Conservation (phyloP, 2,888 invertebrate genomes). For the Xanthia icteritia region DNA sequence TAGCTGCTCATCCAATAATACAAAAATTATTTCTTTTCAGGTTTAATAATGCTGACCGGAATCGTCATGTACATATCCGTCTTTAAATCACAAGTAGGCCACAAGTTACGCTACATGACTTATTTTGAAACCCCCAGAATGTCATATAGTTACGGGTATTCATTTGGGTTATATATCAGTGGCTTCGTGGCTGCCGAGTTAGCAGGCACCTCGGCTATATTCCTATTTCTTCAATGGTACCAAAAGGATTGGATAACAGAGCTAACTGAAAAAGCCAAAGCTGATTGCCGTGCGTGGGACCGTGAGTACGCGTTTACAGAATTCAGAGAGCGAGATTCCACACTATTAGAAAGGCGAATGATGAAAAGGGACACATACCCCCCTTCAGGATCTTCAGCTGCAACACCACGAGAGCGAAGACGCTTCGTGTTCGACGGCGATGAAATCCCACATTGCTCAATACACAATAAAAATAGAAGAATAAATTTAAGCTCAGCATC, state of each 20-base stretch:
- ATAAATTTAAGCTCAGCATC: constrained; percentile 90
- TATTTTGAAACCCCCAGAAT: constrained; percentile 94
- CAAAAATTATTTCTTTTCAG: constrained; percentile 86
- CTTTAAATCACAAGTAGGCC: constrained; percentile 97
- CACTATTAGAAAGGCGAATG: constrained; percentile 85
- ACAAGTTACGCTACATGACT: constrained; percentile 95
- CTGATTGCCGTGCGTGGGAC: constrained; percentile 88
- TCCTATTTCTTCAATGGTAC: constrained; percentile 95
- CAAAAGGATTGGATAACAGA: constrained; percentile 92
- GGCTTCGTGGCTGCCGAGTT: constrained; percentile 96
- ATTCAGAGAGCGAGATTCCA: constrained; percentile 86
- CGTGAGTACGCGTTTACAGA: constrained; percentile 88
- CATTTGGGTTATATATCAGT: constrained; percentile 95
- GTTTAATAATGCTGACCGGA: constrained; percentile 96
- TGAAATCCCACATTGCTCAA: constrained; percentile 89
- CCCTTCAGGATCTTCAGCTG: constrained; percentile 84
- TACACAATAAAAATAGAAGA: constrained; percentile 88
- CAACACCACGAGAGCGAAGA: constrained; percentile 89
- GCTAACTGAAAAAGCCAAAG: constrained; percentile 87
- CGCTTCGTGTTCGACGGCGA: constrained; percentile 92
- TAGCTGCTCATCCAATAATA: not conserved
- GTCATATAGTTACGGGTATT: constrained; percentile 96
- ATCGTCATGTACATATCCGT: constrained; percentile 98
- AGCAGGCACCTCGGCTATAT: constrained; percentile 96
- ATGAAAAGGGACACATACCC: constrained; percentile 88